Evolutionary conservation across 1,140 invertebrate species (phyloP).

Genomic region (Drosophila burlai): DNA sequence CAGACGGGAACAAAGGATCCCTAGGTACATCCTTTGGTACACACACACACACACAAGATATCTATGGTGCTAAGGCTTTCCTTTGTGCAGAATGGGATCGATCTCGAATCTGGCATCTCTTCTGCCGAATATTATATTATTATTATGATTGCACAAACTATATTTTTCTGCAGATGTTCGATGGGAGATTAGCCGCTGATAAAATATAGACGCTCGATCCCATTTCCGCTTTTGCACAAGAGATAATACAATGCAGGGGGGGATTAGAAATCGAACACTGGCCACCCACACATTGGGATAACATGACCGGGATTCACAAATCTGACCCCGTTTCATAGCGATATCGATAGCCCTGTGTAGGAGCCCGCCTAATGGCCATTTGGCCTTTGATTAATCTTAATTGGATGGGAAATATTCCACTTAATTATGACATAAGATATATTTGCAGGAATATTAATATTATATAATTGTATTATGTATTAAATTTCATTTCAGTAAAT

Average conservation of each 20-base stretch:
- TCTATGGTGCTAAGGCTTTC: not conserved
- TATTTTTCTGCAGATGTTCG: slow-evolving; percentile 53
- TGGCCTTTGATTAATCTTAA: slow-evolving; percentile 3
- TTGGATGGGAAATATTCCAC: not conserved
- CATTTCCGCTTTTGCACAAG: slow-evolving; percentile 30
- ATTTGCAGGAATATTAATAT: not conserved
- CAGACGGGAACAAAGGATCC: slow-evolving; percentile 34
- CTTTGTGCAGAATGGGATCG: slow-evolving; percentile 31
- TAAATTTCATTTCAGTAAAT: too few species aligned
- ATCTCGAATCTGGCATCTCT: not conserved
- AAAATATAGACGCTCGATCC: slow-evolving; percentile 36
- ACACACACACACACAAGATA: not conserved
- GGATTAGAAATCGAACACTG: slow-evolving; percentile 19
- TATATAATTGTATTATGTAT: too few species aligned
- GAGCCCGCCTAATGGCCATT: not conserved
- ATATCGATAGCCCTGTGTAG: not conserved
- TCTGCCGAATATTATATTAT: slow-evolving; percentile 31
- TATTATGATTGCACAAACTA: slow-evolving; percentile 43
- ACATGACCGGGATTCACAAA: not conserved
- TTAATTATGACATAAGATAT: not conserved
- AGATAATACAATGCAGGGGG: not conserved
- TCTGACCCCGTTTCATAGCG: not conserved
- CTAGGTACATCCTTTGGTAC: slow-evolving; percentile 3
- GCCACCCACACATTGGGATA: slow-evolving; percentile 34
- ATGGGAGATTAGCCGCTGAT: slow-evolving; percentile 43